phyloP scores from a whole-genome alignment of 1,140 invertebrate species.

The Galleria mellonella region DNA sequence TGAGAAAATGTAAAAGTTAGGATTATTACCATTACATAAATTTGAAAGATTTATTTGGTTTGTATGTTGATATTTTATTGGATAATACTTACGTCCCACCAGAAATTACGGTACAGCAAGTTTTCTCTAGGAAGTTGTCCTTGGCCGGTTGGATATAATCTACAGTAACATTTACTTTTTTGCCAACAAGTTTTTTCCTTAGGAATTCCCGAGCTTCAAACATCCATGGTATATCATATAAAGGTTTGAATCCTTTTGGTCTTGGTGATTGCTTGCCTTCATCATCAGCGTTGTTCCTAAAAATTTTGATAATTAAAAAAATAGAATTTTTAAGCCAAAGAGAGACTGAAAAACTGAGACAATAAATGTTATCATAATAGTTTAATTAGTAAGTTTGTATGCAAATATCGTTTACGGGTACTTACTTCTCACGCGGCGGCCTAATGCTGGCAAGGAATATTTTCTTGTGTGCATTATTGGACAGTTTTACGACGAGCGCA shows the following conservation, averaged over 20 bases:
- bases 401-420: slow-evolving; percentile 10
- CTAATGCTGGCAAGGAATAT: slow-evolving; percentile 97
- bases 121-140: slow-evolving; percentile 95
- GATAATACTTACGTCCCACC: slow-evolving; percentile 83
- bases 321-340: no score
- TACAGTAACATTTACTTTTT: slow-evolving; percentile 93
- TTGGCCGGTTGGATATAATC: slow-evolving; percentile 98
- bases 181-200: slow-evolving; percentile 96
- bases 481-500: slow-evolving; percentile 88
- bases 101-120: slow-evolving; percentile 92
- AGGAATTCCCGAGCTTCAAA: slow-evolving; percentile 98
- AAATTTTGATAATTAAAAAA: neutral
- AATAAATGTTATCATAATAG: no score
- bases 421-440: slow-evolving; percentile 85
- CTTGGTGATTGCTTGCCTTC: slow-evolving; percentile 78
- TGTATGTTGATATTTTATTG: neutral
- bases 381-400: no score
- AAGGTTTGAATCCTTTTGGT: slow-evolving; percentile 79
- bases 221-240: slow-evolving; percentile 99
- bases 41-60: neutral
- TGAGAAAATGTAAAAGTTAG: no score
- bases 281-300: slow-evolving; percentile 70
- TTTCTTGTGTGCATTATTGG: slow-evolving; percentile 89
- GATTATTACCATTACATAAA: neutral
- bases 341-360: no score